Percentiles rank a stretch among this genome's conserved stretches.
These are phyloP conservation scores for Lepidocyrtinus sp. DNA, from an alignment of 2,888 invertebrate genomes.

Conservation along the genomic window DNA sequence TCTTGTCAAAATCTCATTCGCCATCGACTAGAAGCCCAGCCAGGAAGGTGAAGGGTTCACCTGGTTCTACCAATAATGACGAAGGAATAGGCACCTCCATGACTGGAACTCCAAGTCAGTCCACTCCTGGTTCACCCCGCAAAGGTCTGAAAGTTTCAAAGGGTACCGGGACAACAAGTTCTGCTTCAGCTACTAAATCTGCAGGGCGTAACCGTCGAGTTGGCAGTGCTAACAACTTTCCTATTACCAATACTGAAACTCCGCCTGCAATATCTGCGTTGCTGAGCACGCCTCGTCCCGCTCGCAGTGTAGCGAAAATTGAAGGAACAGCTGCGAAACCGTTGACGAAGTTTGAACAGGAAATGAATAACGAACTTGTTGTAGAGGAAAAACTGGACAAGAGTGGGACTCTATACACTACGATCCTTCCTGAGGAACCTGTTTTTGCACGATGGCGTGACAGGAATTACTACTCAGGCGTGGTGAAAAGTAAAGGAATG, in stretches of 20 bases:
- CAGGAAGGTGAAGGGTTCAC: not conserved
- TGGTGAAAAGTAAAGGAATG: slow-evolving; percentile 76
- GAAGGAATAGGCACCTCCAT: slow-evolving; percentile 27
- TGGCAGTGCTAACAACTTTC: slow-evolving; percentile 49
- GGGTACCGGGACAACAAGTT: slow-evolving; percentile 13
- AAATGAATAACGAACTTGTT: slow-evolving; percentile 59
- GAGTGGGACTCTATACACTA: slow-evolving; percentile 48
- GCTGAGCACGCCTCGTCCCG: slow-evolving; percentile 40
- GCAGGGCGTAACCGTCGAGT: slow-evolving; percentile 34
- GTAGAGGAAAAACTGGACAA: slow-evolving; percentile 19
- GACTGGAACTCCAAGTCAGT: not conserved
- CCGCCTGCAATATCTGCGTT: slow-evolving; percentile 4
- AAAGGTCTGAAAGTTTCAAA: not conserved
- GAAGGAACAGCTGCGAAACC: slow-evolving; percentile 54
- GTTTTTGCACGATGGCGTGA: slow-evolving; percentile 82
- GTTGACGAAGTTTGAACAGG: slow-evolving; percentile 44
- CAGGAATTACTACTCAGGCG: slow-evolving; percentile 80
- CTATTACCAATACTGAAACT: slow-evolving; percentile 17
- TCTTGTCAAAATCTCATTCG: not conserved
- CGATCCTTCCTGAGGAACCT: slow-evolving; percentile 38
- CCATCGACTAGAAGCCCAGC: not conserved
- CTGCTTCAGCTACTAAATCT: slow-evolving; percentile 6
- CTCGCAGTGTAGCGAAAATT: slow-evolving; percentile 46
- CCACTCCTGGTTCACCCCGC: slow-evolving; percentile 4
- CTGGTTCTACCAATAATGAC: not conserved